Percentiles rank a stretch among this genome's conserved stretches.
These are phyloP conservation scores for Lepus americanus DNA, from an alignment of 2,113 vertebrate species.

Conservation along the genomic window DNA sequence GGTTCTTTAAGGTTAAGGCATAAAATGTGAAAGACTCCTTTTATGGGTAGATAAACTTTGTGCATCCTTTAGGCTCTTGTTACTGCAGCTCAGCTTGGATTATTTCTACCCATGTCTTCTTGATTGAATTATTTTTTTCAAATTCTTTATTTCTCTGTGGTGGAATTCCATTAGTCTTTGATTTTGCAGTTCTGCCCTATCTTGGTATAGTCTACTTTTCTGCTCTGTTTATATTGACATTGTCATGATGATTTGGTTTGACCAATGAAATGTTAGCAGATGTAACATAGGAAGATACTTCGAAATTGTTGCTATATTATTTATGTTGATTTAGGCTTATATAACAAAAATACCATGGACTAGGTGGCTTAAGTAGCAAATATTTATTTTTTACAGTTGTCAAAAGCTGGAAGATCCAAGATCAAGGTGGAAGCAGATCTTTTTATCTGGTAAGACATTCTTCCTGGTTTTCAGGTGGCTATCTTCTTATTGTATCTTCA, in stretches of 20 bases:
- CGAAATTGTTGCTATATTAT: background rate
- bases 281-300: background rate
- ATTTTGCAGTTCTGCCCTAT: background rate
- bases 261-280: background rate
- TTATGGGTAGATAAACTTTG: background rate
- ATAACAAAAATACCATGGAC: background rate
- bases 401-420: background rate
- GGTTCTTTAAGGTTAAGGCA: constrained; percentile 48
- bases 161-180: background rate
- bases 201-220: background rate
- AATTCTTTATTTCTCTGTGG: background rate
- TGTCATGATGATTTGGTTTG: background rate
- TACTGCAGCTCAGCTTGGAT: background rate
- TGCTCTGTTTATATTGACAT: background rate
- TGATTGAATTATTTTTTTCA: background rate
- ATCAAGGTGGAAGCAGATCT: no score
- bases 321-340: background rate
- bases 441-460: no score
- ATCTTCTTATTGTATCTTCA: background rate
- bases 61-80: background rate
- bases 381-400: background rate
- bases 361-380: background rate
- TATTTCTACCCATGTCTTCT: background rate
- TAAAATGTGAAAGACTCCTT: constrained; percentile 17
- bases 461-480: background rate